phyloP scores from a whole-genome alignment of 2,113 vertebrate species.

The Dasyornis broadbenti region DNA sequence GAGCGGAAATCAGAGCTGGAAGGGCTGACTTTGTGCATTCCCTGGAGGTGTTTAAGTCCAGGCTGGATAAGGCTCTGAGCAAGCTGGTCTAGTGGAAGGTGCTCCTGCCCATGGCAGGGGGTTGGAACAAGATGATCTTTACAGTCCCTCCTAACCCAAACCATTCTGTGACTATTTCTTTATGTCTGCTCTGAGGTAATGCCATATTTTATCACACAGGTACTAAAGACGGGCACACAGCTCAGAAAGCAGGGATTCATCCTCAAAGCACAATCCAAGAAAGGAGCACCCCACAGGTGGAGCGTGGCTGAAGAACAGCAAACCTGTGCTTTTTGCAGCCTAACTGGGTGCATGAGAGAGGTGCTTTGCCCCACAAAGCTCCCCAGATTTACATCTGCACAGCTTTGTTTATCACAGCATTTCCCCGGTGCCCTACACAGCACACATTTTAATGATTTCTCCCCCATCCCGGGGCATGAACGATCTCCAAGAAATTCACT shows the following conservation, averaged over 20 bases:
- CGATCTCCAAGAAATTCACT: not conserved
- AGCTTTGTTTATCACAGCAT: not conserved
- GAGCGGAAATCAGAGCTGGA: not conserved
- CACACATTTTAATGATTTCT: not conserved
- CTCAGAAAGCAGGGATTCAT: not conserved
- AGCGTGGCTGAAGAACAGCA: not conserved
- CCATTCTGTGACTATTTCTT: not conserved
- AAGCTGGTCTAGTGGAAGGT: not conserved
- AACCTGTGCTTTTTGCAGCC: not conserved
- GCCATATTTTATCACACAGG: rapidly evolving
- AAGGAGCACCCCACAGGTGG: not conserved
- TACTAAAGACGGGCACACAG: not conserved
- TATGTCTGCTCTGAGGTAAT: rapidly evolving
- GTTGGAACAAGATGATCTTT: not conserved
- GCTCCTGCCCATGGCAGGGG: not conserved
- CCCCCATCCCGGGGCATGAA: not conserved
- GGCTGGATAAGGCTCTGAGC: not conserved
- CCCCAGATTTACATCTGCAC: not conserved
- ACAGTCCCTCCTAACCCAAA: not conserved
- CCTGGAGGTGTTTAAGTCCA: not conserved
- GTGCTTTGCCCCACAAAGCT: not conserved
- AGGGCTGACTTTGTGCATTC: not conserved
- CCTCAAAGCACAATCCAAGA: not conserved
- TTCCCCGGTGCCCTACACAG: not conserved
- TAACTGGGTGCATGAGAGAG: not conserved